Percentiles rank a stretch among this genome's conserved stretches.
Evolutionary conservation across 2,888 invertebrate genomes (phyloP).

Genomic region (Rhamphomyia laevipes): DNA sequence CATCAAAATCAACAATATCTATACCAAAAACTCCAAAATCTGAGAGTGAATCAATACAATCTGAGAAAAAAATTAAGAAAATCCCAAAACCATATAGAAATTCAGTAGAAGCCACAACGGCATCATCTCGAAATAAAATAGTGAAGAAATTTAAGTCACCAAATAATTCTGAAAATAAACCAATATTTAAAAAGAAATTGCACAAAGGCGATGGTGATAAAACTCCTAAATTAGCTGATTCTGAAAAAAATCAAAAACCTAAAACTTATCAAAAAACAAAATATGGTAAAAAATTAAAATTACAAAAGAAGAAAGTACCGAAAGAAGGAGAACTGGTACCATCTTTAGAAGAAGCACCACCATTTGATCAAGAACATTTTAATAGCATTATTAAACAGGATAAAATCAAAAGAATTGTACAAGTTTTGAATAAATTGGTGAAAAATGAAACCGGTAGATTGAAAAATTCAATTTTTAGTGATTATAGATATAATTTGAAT

Average conservation of each 20-base stretch:
- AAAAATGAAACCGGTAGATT: constrained; percentile 23
- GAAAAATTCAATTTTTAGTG: constrained; percentile 27
- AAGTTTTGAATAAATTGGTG: constrained; percentile 23
- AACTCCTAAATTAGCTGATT: no score
- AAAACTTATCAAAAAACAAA: neutral
- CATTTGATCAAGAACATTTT: constrained; percentile 27
- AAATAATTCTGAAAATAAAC: no score
- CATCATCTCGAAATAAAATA: no score
- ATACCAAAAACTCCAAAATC: no score
- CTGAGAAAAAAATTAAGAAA: no score
- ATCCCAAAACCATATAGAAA: no score
- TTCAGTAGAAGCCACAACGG: no score
- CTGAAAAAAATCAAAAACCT: neutral
- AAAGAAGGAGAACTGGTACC: neutral
- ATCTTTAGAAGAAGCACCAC: neutral
- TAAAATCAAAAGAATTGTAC: constrained; percentile 24
- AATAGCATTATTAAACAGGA: constrained; percentile 20
- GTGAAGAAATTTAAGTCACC: no score
- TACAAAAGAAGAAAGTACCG: neutral
- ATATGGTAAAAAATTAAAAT: neutral
- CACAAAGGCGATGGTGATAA: no score
- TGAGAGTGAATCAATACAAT: no score
- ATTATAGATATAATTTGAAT: constrained; percentile 28
- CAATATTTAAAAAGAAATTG: no score
- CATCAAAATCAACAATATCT: no score